phyloP scores from a whole-genome alignment of 2,113 vertebrate genomes.

The Ancistrus triradiatus region DNA sequence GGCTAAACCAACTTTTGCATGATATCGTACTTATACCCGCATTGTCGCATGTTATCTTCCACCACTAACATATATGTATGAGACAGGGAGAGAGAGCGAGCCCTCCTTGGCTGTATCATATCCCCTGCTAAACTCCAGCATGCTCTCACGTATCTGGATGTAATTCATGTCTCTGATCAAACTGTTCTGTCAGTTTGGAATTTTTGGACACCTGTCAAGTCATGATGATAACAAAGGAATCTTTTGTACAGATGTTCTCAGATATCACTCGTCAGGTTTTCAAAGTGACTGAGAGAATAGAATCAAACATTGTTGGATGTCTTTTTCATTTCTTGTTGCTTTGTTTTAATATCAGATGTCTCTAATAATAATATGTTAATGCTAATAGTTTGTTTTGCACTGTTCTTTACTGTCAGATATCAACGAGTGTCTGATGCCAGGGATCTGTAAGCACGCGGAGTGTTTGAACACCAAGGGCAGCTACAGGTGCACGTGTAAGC shows the following conservation, averaged over 20 bases:
- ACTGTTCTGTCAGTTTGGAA: slow-evolving; percentile 23
- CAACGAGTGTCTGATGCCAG: slow-evolving; percentile 71
- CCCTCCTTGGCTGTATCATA: slow-evolving; percentile 11
- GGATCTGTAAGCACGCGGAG: slow-evolving; percentile 71
- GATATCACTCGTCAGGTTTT: slow-evolving; percentile 20
- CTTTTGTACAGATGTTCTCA: slow-evolving; percentile 28
- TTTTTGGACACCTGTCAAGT: slow-evolving; percentile 49
- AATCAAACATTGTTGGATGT: slow-evolving; percentile 1
- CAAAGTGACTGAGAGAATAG: slow-evolving; percentile 2
- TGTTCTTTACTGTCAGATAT: slow-evolving; percentile 61
- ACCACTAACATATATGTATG: not conserved
- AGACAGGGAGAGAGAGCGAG: not conserved
- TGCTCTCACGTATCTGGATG: too few species aligned
- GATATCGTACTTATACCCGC: too few species aligned
- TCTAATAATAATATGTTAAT: not conserved
- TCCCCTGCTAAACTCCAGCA: slow-evolving; percentile 3
- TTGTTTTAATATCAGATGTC: slow-evolving; percentile 14
- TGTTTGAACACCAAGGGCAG: slow-evolving; percentile 73
- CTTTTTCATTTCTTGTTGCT: slow-evolving; percentile 13
- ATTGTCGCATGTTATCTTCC: too few species aligned
- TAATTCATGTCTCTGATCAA: slow-evolving; percentile 26
- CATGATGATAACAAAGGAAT: slow-evolving; percentile 46
- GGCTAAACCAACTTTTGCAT: too few species aligned
- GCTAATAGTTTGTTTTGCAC: not conserved
- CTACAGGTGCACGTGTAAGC: slow-evolving; percentile 74